Conservation (phyloP, 2,888 invertebrate species). For the Microctonus aethiopoides region DNA sequence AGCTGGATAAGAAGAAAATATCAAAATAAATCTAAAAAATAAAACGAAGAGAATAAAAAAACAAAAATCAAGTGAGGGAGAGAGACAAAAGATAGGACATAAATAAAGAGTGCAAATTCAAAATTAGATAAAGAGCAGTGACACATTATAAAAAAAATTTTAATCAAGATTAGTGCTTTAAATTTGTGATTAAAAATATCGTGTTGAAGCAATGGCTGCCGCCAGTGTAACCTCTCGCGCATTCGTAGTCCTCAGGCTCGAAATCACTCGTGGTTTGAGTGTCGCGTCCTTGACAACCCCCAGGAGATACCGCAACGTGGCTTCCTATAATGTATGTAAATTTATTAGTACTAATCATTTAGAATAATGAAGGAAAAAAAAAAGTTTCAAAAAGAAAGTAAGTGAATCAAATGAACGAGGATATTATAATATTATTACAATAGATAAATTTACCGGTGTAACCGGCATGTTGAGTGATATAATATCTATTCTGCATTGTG, state of each 20-base stretch:
- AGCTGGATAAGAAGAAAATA: not conserved
- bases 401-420: no score
- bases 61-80: conserved; percentile 1
- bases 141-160: conserved; percentile 10
- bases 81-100: conserved; percentile 9
- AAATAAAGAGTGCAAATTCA: not conserved
- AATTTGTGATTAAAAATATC: conserved; percentile 20
- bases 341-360: not conserved
- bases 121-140: not conserved
- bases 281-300: conserved; percentile 53
- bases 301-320: conserved; percentile 55
- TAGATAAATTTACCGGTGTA: not conserved
- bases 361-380: not conserved
- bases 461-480: not conserved
- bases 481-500: not conserved
- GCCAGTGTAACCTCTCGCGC: conserved; percentile 57
- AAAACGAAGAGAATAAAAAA: not conserved
- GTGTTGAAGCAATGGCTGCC: conserved; percentile 53
- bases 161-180: conserved; percentile 26
- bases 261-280: conserved; percentile 56
- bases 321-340: conserved; percentile 37
- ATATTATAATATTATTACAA: not conserved
- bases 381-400: no score
- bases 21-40: not conserved
- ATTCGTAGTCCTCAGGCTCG: conserved; percentile 53